Evolutionary conservation across 2,113 vertebrate species (phyloP).

Genomic region (Corydoras maculifer): DNA sequence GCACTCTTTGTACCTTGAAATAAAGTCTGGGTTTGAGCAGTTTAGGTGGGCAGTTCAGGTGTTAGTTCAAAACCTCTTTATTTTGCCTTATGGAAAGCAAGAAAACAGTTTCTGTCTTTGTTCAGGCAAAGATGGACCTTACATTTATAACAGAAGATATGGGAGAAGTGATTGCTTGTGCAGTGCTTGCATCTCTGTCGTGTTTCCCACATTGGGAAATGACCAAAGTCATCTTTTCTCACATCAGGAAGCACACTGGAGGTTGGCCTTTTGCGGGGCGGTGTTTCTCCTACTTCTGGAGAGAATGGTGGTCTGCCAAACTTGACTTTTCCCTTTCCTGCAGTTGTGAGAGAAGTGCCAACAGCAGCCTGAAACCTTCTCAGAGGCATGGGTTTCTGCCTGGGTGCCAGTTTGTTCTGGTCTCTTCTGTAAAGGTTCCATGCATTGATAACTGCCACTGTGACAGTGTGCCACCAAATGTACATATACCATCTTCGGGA

Average conservation of each 20-base stretch:
- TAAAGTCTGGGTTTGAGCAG: not conserved
- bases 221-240: constrained; percentile 34
- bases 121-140: constrained; percentile 29
- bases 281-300: constrained; percentile 16
- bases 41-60: too few species aligned
- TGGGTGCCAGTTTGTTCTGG: not conserved
- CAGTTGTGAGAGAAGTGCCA: constrained; percentile 25
- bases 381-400: constrained; percentile 23
- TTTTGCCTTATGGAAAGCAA: constrained; percentile 6
- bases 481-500: constrained; percentile 28
- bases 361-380: constrained; percentile 31
- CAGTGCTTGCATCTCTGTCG: constrained; percentile 31
- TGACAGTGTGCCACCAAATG: constrained; percentile 35
- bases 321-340: constrained; percentile 21
- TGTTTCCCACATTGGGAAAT: constrained; percentile 39
- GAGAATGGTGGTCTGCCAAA: constrained; percentile 22
- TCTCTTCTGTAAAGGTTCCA: constrained; percentile 35
- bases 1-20: too few species aligned
- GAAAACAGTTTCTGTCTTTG: constrained; percentile 23
- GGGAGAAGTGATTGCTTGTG: constrained; percentile 23
- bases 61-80: not conserved
- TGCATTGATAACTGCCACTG: constrained; percentile 29
- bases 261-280: constrained; percentile 15
- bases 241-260: constrained; percentile 18
- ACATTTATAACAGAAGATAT: constrained; percentile 24